Evolutionary conservation across 2,888 invertebrate species (phyloP).

Genomic region (Rhingia campestris): DNA sequence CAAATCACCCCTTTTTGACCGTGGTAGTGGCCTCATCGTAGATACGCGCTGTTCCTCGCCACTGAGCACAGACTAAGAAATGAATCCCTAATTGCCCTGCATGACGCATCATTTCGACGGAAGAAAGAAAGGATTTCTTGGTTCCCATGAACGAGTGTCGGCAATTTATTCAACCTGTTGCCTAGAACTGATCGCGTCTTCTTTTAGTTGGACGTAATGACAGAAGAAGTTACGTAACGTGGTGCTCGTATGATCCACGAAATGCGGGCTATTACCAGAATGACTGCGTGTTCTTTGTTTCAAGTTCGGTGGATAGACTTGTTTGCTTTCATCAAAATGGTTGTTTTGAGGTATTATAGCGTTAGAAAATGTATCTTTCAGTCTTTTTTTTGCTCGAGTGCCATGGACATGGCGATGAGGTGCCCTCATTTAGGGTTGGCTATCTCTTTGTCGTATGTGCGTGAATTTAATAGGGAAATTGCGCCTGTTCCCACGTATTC

Average conservation of each 20-base stretch:
- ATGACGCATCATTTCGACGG: conserved; percentile 57
- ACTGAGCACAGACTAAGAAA: conserved; percentile 62
- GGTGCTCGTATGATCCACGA: conserved; percentile 1
- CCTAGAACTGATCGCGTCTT: neutral
- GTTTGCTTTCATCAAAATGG: conserved; percentile 38
- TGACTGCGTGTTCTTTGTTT: conserved; percentile 23
- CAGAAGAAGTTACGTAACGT: conserved; percentile 3
- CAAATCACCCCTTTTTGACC: conserved; percentile 40
- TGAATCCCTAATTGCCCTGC: conserved; percentile 66
- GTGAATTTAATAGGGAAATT: conserved; percentile 34
- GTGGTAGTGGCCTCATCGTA: conserved; percentile 14
- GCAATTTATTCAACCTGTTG: conserved; percentile 48
- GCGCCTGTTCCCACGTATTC: conserved; percentile 39
- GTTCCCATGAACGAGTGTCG: conserved; percentile 24
- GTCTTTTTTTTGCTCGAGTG: conserved; percentile 8
- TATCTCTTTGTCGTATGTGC: conserved; percentile 19
- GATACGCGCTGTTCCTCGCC: conserved; percentile 41
- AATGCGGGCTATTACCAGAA: conserved; percentile 36
- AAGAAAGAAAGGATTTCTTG: conserved; percentile 54
- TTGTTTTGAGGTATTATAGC: conserved; percentile 35
- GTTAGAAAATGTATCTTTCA: conserved; percentile 15
- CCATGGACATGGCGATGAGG: conserved; percentile 52
- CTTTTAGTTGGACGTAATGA: conserved; percentile 13
- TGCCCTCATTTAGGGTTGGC: conserved; percentile 9
- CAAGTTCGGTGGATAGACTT: neutral